These are phyloP conservation scores for Telmatherina bonti DNA, from an alignment of 2,797 vertebrate genomes.

Conservation along the genomic window DNA sequence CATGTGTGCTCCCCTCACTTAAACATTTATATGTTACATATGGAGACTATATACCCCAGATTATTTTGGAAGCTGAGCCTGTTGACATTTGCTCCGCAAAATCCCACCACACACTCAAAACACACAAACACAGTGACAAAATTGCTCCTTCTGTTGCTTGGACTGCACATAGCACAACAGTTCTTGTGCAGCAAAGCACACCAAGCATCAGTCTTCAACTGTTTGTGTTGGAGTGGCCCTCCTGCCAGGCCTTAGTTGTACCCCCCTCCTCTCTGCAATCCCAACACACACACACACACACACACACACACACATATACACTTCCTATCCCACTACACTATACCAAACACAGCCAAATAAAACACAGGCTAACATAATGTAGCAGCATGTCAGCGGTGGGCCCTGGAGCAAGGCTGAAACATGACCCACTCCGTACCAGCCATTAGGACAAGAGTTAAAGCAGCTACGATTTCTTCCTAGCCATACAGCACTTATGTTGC, in stretches of 20 bases:
- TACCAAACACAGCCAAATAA: conserved; percentile 79
- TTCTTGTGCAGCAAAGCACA: conserved; percentile 47
- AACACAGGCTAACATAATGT: conserved; percentile 80
- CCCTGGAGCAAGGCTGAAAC: conserved; percentile 78
- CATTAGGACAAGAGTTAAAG: conserved; percentile 78
- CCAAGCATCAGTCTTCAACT: conserved; percentile 62
- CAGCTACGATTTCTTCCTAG: conserved; percentile 74
- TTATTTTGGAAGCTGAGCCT: conserved; percentile 58
- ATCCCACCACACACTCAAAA: conserved; percentile 55
- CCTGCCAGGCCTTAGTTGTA: conserved; percentile 63
- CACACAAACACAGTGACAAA: conserved; percentile 51
- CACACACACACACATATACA: conserved; percentile 7
- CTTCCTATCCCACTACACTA: conserved; percentile 75
- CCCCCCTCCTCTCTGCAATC: conserved; percentile 19
- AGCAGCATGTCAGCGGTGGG: conserved; percentile 76
- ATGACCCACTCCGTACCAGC: conserved; percentile 79
- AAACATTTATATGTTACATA: conserved; percentile 55
- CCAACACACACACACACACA: no score
- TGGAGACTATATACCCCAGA: conserved; percentile 20
- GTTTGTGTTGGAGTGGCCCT: conserved; percentile 76
- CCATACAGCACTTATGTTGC: conserved; percentile 73
- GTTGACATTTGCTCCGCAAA: conserved; percentile 60
- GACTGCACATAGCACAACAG: conserved; percentile 43
- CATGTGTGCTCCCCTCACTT: conserved; percentile 51
- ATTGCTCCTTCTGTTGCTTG: conserved; percentile 41